A percentile compares a stretch with the other conserved stretches of the same genome.
phyloP scores from a whole-genome alignment of 2,888 invertebrate genomes.

The Pyrochroa serraticornis region DNA sequence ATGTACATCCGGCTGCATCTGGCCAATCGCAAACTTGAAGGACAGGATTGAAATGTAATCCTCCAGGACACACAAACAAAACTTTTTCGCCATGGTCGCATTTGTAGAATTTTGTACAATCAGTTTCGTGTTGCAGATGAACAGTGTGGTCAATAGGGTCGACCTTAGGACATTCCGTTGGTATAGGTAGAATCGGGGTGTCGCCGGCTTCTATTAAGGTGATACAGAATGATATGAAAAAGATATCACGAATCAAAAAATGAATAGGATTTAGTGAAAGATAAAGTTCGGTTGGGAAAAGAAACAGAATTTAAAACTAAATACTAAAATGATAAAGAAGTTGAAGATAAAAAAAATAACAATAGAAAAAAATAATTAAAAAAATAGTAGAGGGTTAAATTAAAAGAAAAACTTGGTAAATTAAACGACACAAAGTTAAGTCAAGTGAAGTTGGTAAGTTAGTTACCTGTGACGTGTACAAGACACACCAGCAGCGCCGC shows the following conservation, averaged over 20 bases:
- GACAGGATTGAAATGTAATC: conserved; percentile 10
- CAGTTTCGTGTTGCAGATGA: conserved; percentile 26
- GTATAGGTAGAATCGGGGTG: conserved; percentile 19
- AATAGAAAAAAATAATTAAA: too few species aligned
- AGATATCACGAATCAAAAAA: not conserved
- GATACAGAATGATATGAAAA: not conserved
- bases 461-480: too few species aligned
- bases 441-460: too few species aligned
- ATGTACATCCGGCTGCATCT: conserved; percentile 4
- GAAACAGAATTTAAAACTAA: too few species aligned
- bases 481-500: too few species aligned
- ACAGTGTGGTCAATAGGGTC: conserved; percentile 9
- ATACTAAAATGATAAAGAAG: too few species aligned
- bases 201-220: conserved; percentile 23
- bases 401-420: too few species aligned
- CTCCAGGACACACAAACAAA: conserved; percentile 7
- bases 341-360: too few species aligned
- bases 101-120: conserved; percentile 2
- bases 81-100: conserved; percentile 27
- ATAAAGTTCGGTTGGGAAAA: too few species aligned
- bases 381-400: too few species aligned
- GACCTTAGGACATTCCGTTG: conserved; percentile 14
- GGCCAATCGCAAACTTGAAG: conserved; percentile 23
- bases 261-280: too few species aligned
- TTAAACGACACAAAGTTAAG: too few species aligned